These are phyloP conservation scores for Pachyramphus minor DNA, from an alignment of 2,113 vertebrate genomes.

Conservation along the genomic window DNA sequence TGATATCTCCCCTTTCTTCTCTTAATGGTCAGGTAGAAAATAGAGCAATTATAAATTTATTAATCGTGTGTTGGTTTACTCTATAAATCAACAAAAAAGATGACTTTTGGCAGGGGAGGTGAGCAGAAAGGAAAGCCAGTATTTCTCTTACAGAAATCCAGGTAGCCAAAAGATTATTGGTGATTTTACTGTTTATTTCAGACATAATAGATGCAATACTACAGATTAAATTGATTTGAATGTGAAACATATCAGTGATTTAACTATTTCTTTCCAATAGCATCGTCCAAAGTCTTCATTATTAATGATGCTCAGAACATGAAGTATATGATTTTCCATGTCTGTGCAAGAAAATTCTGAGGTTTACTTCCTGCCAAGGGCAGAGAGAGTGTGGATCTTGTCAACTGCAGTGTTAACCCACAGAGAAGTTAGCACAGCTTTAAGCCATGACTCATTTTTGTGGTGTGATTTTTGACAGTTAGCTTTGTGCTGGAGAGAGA, in stretches of 20 bases:
- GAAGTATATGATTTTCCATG: background rate
- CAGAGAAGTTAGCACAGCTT: background rate
- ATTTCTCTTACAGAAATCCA: background rate
- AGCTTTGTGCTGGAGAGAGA: background rate
- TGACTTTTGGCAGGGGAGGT: accelerated
- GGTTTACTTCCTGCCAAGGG: background rate
- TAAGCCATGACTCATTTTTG: background rate
- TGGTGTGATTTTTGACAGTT: background rate
- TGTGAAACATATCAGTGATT: background rate
- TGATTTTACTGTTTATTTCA: background rate
- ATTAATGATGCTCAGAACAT: background rate
- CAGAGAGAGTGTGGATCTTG: background rate
- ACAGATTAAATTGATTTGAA: background rate
- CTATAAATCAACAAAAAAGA: background rate
- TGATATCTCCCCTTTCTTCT: background rate
- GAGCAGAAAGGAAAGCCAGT: background rate
- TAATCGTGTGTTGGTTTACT: background rate
- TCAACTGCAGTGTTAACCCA: background rate
- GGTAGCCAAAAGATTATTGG: background rate
- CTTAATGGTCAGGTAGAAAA: background rate
- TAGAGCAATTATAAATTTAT: background rate
- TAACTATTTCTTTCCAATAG: background rate
- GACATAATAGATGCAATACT: background rate
- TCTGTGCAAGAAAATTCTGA: background rate
- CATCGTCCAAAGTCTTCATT: background rate